Evolutionary conservation across 2,888 invertebrate species (phyloP), one percentile per base, ranked within the genome.

Genomic region (Tipula vernalis): DNA sequence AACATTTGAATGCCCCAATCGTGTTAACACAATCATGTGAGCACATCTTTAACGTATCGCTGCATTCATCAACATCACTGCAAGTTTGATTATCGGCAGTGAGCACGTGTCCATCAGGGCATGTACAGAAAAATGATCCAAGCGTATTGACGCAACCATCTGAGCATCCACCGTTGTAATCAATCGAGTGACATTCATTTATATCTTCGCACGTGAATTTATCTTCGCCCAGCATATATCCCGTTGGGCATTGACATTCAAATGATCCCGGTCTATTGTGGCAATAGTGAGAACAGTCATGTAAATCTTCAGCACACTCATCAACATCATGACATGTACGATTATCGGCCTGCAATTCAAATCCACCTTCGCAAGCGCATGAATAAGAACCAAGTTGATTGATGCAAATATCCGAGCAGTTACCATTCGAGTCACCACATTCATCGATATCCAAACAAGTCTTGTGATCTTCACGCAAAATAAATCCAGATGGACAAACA

Each of bases 301-400:
- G 89, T 13, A 88, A 87, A 5, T 90, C 90, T 28, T 90, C 89
- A 0, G 89, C 89, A 88, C 93, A 93, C 88, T 93, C 93, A 88
- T 93, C 91, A 18, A 92, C 89, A 89, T 93, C 93, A 86, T 90
- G 89, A 88, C 92, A 93, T 3, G 89, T 90, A 36, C 88, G 90
- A 4, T 90, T 90, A 88, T 92, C 92, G 5, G 89, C 88, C 3
- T 88, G 88, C 87, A 92, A 87, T 86, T 91, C 90, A 87, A 91
- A 92, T 6, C 92, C 91, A 3, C 90, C 88, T n/a, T 91, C 92
- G 88, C 94, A 94, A 57, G 92, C 91, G 88, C 94, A 94, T 51
- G 89, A 90, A 88, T 92, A 93, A 15, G 93, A 92, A 88, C 94
- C 94, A 88, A 92, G 89, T 89, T 93, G 92, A 91, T 94, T 94